Evolutionary conservation across 2,797 vertebrate genomes (phyloP).

Genomic region (Phataginus tricuspis): DNA sequence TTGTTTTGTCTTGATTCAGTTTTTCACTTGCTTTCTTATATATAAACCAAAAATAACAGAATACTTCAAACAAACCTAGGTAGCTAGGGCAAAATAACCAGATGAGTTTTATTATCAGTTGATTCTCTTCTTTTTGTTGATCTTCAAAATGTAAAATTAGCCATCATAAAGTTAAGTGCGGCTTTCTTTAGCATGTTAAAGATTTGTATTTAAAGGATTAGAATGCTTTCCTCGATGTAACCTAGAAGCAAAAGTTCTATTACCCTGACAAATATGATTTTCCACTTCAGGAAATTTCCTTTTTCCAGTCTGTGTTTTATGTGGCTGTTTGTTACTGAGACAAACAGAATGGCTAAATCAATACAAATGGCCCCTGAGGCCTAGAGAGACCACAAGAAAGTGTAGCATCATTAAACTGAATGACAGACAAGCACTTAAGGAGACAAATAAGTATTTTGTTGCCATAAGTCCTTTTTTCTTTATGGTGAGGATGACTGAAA

Average conservation of each 20-base stretch:
- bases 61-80: background rate
- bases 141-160: background rate
- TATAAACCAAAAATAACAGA: background rate
- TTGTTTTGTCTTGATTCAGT: background rate
- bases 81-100: background rate
- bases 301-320: conserved; percentile 82
- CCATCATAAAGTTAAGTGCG: background rate
- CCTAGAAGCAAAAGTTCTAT: conserved; percentile 73
- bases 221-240: conserved; percentile 56
- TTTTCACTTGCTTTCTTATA: background rate
- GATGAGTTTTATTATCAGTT: background rate
- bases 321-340: conserved; percentile 83
- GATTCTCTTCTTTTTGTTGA: background rate
- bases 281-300: conserved; percentile 80
- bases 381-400: conserved; percentile 83
- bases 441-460: conserved; percentile 87
- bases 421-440: conserved; percentile 86
- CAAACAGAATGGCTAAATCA: conserved; percentile 86
- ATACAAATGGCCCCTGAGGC: conserved; percentile 84
- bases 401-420: conserved; percentile 88
- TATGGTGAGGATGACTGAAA: conserved; percentile 82
- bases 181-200: conserved; percentile 8
- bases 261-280: conserved; percentile 77
- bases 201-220: conserved; percentile 53
- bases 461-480: conserved; percentile 83